Conservation (phyloP, 2,797 vertebrate genomes). For the Sitta carolinensis region DNA sequence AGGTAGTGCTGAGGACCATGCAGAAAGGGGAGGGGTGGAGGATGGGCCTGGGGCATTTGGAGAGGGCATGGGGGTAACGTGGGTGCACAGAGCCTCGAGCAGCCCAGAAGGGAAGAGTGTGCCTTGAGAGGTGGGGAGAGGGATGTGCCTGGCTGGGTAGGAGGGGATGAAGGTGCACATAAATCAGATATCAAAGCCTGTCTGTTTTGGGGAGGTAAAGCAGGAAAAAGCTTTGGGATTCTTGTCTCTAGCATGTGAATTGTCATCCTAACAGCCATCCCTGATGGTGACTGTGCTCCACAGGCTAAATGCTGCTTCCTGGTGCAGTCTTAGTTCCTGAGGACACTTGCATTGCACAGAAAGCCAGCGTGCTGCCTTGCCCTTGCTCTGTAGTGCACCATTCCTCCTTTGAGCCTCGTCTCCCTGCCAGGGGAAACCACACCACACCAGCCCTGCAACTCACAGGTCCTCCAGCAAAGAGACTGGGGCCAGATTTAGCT, state of each 20-base stretch:
- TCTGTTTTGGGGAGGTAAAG: background rate
- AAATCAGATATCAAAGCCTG: background rate
- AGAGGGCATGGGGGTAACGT: too few relatives aligned
- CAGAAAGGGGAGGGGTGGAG: background rate
- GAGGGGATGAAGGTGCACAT: background rate
- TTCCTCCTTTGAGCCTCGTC: background rate
- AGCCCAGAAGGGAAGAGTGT: background rate
- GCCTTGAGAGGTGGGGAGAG: background rate
- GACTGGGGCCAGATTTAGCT: background rate
- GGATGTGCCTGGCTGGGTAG: background rate
- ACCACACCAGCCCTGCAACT: background rate
- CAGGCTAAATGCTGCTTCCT: background rate
- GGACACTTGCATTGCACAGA: background rate
- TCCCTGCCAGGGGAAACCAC: background rate
- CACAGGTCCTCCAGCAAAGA: background rate
- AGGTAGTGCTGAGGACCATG: background rate
- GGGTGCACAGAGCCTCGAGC: background rate
- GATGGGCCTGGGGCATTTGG: background rate
- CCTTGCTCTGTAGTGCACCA: background rate
- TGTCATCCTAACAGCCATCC: background rate
- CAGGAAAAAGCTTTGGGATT: background rate
- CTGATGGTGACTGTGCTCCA: background rate
- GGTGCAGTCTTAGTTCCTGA: background rate
- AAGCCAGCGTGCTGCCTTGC: background rate
- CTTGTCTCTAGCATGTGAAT: background rate